A percentile compares a stretch with the other conserved stretches of the same genome.
Evolutionary conservation across 1,140 invertebrate species (phyloP).

Genomic region (Lamellibrachia luymesi): DNA sequence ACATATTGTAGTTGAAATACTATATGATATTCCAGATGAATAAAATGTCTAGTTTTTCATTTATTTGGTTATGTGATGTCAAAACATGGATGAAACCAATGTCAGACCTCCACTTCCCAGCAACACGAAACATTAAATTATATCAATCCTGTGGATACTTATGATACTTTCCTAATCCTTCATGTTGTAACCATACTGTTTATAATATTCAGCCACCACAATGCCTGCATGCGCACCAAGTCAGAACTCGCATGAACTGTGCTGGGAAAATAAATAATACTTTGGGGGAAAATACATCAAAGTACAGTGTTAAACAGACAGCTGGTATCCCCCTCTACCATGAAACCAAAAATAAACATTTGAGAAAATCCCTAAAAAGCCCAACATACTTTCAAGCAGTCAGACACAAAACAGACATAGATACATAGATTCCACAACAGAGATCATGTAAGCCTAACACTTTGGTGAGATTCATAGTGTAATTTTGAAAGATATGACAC

Average conservation of each 20-base stretch:
- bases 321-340: not conserved
- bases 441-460: not conserved
- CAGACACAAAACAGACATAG: not conserved
- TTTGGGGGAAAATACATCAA: too few species aligned
- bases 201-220: not conserved
- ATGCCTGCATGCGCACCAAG: not conserved
- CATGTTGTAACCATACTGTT: not conserved
- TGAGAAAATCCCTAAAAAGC: not conserved
- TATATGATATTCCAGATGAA: too few species aligned
- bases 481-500: not conserved
- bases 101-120: too few species aligned
- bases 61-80: too few species aligned
- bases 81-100: too few species aligned
- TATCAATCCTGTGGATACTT: too few species aligned
- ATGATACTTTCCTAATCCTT: too few species aligned
- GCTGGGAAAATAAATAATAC: not conserved
- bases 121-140: too few species aligned
- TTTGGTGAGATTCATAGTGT: not conserved
- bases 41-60: too few species aligned
- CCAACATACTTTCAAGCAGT: not conserved
- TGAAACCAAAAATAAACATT: not conserved
- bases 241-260: too few species aligned
- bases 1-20: too few species aligned
- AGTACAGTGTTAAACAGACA: not conserved
- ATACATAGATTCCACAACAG: not conserved